Evolutionary conservation across 2,888 invertebrate genomes (phyloP).

Genomic region (Linyphia triangularis): DNA sequence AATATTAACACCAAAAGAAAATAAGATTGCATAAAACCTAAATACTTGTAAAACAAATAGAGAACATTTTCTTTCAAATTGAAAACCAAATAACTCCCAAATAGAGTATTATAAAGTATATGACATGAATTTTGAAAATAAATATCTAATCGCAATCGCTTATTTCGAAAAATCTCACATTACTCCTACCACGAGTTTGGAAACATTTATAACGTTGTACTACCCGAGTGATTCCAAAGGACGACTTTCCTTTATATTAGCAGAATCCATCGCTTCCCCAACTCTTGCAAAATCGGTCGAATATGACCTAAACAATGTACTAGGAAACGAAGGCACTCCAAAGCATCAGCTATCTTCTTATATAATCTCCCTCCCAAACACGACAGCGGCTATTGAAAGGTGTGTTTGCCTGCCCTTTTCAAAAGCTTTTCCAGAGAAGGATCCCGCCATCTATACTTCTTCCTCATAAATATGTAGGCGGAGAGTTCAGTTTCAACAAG

Average conservation of each 20-base stretch:
- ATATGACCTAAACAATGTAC: conserved; percentile 6
- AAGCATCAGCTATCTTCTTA: too few relatives aligned
- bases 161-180: neutral
- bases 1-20: too few relatives aligned
- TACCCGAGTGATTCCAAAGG: neutral
- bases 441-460: conserved; percentile 28
- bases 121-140: neutral
- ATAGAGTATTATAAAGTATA: neutral
- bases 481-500: conserved; percentile 1
- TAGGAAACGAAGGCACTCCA: neutral
- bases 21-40: too few relatives aligned
- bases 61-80: neutral
- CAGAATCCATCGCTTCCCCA: neutral
- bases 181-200: neutral
- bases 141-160: neutral
- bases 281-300: neutral
- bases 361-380: neutral
- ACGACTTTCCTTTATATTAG: neutral
- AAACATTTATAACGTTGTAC: neutral
- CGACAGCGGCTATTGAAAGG: conserved; percentile 12
- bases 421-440: neutral
- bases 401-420: conserved; percentile 28
- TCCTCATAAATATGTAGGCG: conserved; percentile 68
- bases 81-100: neutral
- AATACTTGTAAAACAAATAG: neutral